These are phyloP conservation scores for Syngnathus typhle DNA, from an alignment of 2,113 vertebrate species.

Conservation along the genomic window DNA sequence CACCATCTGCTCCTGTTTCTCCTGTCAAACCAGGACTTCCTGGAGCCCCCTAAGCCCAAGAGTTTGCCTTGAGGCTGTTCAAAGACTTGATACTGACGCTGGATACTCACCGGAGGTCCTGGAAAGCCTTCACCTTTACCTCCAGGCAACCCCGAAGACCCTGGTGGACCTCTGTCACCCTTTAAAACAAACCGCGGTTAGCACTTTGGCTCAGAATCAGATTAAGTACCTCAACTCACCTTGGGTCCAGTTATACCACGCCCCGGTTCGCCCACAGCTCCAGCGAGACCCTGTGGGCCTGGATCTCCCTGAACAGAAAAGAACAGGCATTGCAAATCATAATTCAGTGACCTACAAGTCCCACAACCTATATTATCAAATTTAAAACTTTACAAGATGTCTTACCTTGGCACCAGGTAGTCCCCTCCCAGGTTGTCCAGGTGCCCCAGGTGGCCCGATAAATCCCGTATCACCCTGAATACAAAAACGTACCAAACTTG, in stretches of 20 bases:
- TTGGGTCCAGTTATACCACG: slow-evolving; percentile 62
- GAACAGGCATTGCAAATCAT: neutral
- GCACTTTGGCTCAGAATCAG: neutral
- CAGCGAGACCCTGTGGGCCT: slow-evolving; percentile 55
- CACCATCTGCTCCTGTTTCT: slow-evolving; percentile 70
- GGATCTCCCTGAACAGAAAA: slow-evolving; percentile 44
- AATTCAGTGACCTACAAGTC: neutral
- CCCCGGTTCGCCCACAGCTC: slow-evolving; percentile 42
- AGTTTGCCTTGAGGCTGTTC: neutral
- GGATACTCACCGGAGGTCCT: slow-evolving; percentile 72
- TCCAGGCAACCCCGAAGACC: slow-evolving; percentile 68
- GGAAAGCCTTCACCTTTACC: slow-evolving; percentile 74
- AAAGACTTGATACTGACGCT: neutral
- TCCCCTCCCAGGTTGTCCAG: slow-evolving; percentile 57
- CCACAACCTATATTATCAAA: neutral
- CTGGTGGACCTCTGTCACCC: slow-evolving; percentile 75
- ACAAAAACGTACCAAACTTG: slow-evolving; percentile 1
- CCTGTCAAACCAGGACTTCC: slow-evolving; percentile 73
- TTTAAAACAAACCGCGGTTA: slow-evolving; percentile 15
- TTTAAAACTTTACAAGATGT: no score
- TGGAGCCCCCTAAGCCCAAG: slow-evolving; percentile 65
- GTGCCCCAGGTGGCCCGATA: slow-evolving; percentile 49
- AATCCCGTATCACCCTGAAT: slow-evolving; percentile 64
- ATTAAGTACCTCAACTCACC: slow-evolving; percentile 30
- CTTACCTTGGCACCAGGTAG: slow-evolving; percentile 63